Evolutionary conservation across 1,140 invertebrate species (phyloP).

Genomic region (Solenopsis invicta): DNA sequence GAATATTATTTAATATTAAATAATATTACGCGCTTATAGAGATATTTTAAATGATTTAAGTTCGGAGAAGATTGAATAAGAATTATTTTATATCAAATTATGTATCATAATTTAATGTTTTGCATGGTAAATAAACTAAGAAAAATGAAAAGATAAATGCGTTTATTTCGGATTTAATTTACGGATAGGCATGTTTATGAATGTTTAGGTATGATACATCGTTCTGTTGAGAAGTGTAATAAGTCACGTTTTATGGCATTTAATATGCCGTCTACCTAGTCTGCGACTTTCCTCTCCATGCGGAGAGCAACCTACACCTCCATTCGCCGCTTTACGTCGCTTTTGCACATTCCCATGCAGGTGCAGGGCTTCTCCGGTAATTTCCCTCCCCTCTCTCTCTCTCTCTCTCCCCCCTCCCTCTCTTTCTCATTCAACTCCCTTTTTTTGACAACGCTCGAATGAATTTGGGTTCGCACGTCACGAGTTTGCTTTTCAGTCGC

Average conservation of each 20-base stretch:
- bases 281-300: constrained; percentile 55
- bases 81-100: not conserved
- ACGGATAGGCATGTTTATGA: not conserved
- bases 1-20: too few species aligned
- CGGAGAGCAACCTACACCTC: constrained; percentile 13
- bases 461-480: constrained; percentile 22
- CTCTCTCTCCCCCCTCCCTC: constrained; percentile 18
- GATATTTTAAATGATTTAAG: not conserved
- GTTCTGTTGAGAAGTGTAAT: not conserved
- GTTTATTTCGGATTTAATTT: not conserved
- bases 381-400: constrained; percentile 50
- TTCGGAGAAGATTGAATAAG: not conserved
- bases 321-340: constrained; percentile 29
- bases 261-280: constrained; percentile 31
- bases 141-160: not conserved
- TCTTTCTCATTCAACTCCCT: constrained; percentile 17
- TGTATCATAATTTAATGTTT: not conserved
- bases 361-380: constrained; percentile 71
- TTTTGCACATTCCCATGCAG: constrained; percentile 72
- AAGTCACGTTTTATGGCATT: not conserved
- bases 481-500: not conserved
- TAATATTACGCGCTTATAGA: too few species aligned
- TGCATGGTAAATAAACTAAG: not conserved
- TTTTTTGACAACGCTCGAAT: constrained; percentile 15
- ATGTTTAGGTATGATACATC: not conserved